phyloP scores from a whole-genome alignment of 2,888 invertebrate species.

The Opisthograptis luteolata region DNA sequence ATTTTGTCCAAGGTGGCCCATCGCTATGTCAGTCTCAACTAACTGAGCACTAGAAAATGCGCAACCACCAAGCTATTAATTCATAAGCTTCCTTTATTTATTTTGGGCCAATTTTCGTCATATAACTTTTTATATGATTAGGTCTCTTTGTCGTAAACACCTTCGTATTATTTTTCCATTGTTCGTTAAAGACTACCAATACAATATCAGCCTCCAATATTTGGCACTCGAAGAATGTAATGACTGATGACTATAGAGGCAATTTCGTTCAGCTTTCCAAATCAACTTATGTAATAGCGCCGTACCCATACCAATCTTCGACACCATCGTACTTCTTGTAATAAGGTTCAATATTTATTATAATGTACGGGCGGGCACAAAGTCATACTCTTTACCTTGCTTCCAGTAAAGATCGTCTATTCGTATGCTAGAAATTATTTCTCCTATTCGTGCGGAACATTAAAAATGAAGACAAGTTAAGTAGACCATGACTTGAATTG shows the following conservation, averaged over 20 bases:
- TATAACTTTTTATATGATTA: background rate
- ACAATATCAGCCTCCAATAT: too few species aligned
- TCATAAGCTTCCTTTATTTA: too few species aligned
- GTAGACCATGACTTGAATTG: constrained; percentile 33
- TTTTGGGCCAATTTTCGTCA: too few species aligned
- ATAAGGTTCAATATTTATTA: too few species aligned
- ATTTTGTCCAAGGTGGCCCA: too few species aligned
- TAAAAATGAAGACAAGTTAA: constrained; percentile 24
- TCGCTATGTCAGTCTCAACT: too few species aligned
- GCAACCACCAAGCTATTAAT: background rate
- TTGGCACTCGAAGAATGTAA: constrained; percentile 2
- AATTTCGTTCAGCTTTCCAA: constrained; percentile 18
- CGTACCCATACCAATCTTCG: background rate
- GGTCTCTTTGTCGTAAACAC: background rate
- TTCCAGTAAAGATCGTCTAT: constrained; percentile 6
- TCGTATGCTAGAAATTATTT: constrained; percentile 7
- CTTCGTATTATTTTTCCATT: background rate
- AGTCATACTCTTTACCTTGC: background rate
- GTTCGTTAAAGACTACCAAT: too few species aligned
- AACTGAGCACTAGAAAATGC: too few species aligned
- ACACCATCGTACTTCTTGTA: background rate
- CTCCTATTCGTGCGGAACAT: constrained; percentile 16
- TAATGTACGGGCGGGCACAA: too few species aligned
- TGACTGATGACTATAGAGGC: background rate
- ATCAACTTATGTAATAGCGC: constrained; percentile 13